A percentile compares a stretch with the other conserved stretches of the same genome.
Evolutionary conservation across 2,888 invertebrate species (phyloP).

Genomic region (Autographa gamma): DNA sequence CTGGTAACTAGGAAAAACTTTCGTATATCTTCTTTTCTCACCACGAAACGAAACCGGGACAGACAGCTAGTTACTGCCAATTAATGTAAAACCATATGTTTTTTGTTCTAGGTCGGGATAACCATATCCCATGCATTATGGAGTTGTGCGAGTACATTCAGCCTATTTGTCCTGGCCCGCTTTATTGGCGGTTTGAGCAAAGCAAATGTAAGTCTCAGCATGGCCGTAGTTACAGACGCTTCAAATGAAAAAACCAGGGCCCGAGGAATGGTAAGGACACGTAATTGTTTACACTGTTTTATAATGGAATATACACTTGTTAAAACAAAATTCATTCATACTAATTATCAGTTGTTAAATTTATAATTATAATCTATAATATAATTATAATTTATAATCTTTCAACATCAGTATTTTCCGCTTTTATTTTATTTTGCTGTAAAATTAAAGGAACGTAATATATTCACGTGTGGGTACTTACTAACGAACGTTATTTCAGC

Average conservation of each 20-base stretch:
- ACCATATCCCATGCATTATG: constrained; percentile 96
- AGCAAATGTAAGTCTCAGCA: constrained; percentile 98
- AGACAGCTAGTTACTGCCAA: too few species aligned
- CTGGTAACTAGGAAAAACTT: too few species aligned
- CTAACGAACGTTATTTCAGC: too few species aligned
- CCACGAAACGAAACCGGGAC: too few species aligned
- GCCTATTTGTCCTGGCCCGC: constrained; percentile 96
- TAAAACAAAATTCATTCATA: neutral
- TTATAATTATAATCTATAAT: too few species aligned
- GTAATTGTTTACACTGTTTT: neutral
- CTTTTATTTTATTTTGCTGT: too few species aligned
- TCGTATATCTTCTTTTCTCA: too few species aligned
- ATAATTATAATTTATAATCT: too few species aligned
- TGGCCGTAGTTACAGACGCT: constrained; percentile 98
- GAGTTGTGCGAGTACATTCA: constrained; percentile 96
- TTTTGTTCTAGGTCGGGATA: constrained; percentile 92
- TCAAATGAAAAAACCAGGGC: constrained; percentile 95
- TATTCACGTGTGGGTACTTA: too few species aligned
- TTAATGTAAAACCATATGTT: neutral
- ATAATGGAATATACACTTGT: neutral
- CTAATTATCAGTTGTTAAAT: neutral
- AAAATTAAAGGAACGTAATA: too few species aligned
- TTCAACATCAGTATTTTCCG: too few species aligned
- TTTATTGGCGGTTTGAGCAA: constrained; percentile 98
- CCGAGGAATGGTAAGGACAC: constrained; percentile 94